A percentile compares a stretch with the other conserved stretches of the same genome.
These are phyloP conservation scores for Corydoras sp. DNA, from an alignment of 2,113 vertebrate genomes.

Conservation along the genomic window DNA sequence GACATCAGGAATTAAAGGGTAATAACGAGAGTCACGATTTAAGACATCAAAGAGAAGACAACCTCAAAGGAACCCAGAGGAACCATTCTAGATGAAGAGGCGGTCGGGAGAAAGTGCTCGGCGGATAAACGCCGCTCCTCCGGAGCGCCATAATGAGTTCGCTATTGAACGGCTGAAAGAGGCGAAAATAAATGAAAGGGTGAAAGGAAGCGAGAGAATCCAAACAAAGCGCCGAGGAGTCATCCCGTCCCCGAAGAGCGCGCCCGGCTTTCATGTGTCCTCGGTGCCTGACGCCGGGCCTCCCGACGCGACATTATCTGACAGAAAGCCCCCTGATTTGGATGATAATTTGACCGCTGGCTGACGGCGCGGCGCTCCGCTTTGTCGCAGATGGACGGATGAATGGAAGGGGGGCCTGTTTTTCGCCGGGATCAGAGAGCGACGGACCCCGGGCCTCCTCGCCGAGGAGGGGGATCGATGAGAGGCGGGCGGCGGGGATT, in stretches of 20 bases:
- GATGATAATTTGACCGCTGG: constrained; percentile 43
- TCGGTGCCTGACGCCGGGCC: constrained; percentile 18
- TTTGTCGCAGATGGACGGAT: constrained; percentile 45
- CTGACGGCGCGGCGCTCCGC: constrained; percentile 36
- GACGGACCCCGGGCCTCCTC: constrained; percentile 16
- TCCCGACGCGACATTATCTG: constrained; percentile 41
- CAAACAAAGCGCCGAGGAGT: constrained; percentile 15
- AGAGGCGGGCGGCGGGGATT: constrained; percentile 28
- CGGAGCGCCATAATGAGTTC: neutral
- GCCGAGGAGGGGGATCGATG: constrained; percentile 38
- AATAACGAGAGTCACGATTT: too few species aligned
- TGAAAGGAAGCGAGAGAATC: neutral
- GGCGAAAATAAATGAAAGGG: constrained; percentile 3
- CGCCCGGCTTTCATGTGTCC: constrained; percentile 35
- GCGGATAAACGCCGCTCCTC: neutral
- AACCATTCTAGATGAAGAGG: neutral
- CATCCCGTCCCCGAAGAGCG: constrained; percentile 31
- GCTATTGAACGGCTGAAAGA: constrained; percentile 26
- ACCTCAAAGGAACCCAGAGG: neutral
- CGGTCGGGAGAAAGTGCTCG: too few species aligned
- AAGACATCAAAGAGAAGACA: too few species aligned
- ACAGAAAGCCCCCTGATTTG: constrained; percentile 45
- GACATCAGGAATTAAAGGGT: too few species aligned
- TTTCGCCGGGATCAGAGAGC: constrained; percentile 20
- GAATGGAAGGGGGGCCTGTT: constrained; percentile 28